Evolutionary conservation across 2,113 vertebrate genomes (phyloP), one percentile per base, ranked within the genome.

Genomic region (Rissa tridactyla): DNA sequence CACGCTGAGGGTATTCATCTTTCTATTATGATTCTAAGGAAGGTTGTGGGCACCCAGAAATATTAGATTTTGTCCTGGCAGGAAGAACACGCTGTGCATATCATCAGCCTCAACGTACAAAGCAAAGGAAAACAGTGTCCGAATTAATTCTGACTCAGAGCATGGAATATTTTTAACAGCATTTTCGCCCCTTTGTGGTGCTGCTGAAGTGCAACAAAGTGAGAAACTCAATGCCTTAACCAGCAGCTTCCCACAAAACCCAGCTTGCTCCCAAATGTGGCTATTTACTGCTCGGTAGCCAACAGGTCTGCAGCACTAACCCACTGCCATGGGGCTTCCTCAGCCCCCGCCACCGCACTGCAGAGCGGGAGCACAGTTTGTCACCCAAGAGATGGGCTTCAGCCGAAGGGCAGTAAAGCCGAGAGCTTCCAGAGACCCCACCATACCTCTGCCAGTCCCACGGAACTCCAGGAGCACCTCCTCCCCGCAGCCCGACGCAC

Each of bases 41-140:
- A 81, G 88, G 90, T 66, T 82, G 86, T 51, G 75, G 66, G 86
- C 86, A 95, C 62, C 61, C 73, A 89, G 79, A 84, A 86, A 83
- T 76, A 92, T 83, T 90, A 90, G 91, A 76, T 88, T 88, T 93
- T 78, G 69, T 70, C 76, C 81, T 84, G 87, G 71, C 92, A 91
- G 91, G 81, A 81, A 90, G 94, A 95, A 96, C 80, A 86, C 5
- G 3, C 73, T 3, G 64, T 54, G 54, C 62, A 58, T 51, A 93
- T 65, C 68, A 86, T 61, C 94, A 78, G 65, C 87, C 68, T 76
- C 58, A 2, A 72, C 2, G 9, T 58, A 65, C 47, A 91, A 69
- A 84, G 64, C 66, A 64, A 82, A 95, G 52, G n/a, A 80, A 88
- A 92, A 82, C 60, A 77, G 30, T 25, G 76, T 84, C 93, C 49